phyloP scores from a whole-genome alignment of 2,113 vertebrate species.

The Poecilia latipinna region DNA sequence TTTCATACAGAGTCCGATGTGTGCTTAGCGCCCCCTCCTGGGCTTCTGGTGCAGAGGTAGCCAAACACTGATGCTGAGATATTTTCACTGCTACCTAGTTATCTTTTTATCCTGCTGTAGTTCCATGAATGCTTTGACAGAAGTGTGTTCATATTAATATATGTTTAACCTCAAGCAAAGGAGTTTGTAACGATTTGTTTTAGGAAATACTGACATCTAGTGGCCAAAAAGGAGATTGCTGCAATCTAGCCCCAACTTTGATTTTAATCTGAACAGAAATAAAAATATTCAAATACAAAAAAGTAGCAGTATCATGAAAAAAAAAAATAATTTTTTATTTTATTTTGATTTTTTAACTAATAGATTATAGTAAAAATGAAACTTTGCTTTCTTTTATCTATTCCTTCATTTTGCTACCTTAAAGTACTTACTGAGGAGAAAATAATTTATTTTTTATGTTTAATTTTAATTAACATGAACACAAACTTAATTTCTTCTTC shows the following conservation, averaged over 20 bases:
- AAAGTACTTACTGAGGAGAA: not conserved
- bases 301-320: not conserved
- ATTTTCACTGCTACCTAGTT: conserved; percentile 14
- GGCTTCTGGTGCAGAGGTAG: conserved; percentile 32
- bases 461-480: not conserved
- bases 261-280: not conserved
- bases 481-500: not conserved
- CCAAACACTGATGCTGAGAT: conserved; percentile 52
- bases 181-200: not conserved
- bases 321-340: too few relatives aligned
- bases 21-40: conserved; percentile 13
- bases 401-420: not conserved
- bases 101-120: conserved; percentile 8
- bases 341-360: too few relatives aligned
- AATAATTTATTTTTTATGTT: not conserved
- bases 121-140: conserved; percentile 26
- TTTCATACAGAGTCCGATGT: conserved; percentile 12
- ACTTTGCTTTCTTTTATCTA: not conserved
- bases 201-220: not conserved
- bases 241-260: too few relatives aligned
- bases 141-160: not conserved
- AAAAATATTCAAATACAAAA: not conserved
- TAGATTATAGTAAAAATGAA: too few relatives aligned
- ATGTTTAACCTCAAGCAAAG: not conserved
- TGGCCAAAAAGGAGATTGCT: not conserved